Evolutionary conservation across 2,113 vertebrate genomes (phyloP).

Genomic region (Forbesichthys agassizii): DNA sequence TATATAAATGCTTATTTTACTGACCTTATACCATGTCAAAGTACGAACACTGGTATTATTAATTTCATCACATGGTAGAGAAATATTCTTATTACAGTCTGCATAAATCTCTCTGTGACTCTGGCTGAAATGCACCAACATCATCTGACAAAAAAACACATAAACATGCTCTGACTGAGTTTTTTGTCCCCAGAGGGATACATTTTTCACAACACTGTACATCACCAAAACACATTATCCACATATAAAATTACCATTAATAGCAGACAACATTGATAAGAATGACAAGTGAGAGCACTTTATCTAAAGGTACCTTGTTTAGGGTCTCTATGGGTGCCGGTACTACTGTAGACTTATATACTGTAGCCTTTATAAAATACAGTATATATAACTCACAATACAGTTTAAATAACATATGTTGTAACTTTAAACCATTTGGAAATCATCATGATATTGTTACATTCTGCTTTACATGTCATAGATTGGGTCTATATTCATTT

Average conservation of each 20-base stretch:
- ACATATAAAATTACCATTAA: neutral
- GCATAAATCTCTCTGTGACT: rapidly evolving
- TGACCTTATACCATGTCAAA: conserved; percentile 69
- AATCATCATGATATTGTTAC: neutral
- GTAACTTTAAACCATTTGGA: neutral
- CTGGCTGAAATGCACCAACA: conserved; percentile 35
- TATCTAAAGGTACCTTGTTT: too few relatives aligned
- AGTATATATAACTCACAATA: too few relatives aligned
- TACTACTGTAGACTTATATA: too few relatives aligned
- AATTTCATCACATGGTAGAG: conserved; percentile 29
- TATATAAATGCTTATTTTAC: neutral
- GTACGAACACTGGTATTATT: conserved; percentile 10
- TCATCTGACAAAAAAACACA: conserved; percentile 36
- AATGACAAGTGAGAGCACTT: too few relatives aligned
- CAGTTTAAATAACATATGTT: too few relatives aligned
- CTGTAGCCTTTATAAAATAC: too few relatives aligned
- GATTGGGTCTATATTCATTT: neutral
- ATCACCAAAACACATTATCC: too few relatives aligned
- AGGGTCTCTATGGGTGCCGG: too few relatives aligned
- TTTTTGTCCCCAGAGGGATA: neutral
- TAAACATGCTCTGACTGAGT: neutral
- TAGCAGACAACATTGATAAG: too few relatives aligned
- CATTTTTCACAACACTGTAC: too few relatives aligned
- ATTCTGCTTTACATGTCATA: neutral
- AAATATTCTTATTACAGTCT: conserved; percentile 21